phyloP scores from a whole-genome alignment of 2,888 invertebrate species.

The Smittia sp. region DNA sequence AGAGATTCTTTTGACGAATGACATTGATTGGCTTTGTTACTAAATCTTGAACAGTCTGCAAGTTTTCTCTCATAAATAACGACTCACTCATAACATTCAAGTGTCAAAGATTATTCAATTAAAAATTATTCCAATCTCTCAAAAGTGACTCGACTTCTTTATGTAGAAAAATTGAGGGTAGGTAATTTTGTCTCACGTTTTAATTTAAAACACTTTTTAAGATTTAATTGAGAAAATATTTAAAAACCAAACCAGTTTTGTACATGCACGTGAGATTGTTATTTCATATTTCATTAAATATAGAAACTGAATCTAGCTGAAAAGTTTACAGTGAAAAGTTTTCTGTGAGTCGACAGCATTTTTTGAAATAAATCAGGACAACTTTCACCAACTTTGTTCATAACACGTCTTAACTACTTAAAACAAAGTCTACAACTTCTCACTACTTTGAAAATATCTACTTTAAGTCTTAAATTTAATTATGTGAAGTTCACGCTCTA shows the following conservation, averaged over 20 bases:
- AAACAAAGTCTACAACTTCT: not conserved
- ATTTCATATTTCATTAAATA: too few species aligned
- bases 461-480: conserved; percentile 7
- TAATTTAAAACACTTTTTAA: not conserved
- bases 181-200: conserved; percentile 15
- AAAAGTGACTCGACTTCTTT: too few species aligned
- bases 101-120: too few species aligned
- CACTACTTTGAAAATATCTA: conserved; percentile 9
- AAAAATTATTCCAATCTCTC: too few species aligned
- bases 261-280: too few species aligned
- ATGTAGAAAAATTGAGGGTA: too few species aligned
- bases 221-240: not conserved
- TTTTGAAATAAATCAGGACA: not conserved
- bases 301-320: not conserved
- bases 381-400: not conserved
- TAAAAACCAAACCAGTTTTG: not conserved
- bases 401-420: conserved; percentile 14
- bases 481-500: not conserved
- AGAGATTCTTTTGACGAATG: too few species aligned
- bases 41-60: not conserved
- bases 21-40: too few species aligned
- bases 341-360: not conserved
- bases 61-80: too few species aligned
- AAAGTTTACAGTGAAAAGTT: not conserved
- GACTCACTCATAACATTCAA: too few species aligned